Percentiles rank a stretch among this genome's conserved stretches.
Evolutionary conservation across 2,888 invertebrate genomes (phyloP).

Genomic region (Ferdinandea cuprea): DNA sequence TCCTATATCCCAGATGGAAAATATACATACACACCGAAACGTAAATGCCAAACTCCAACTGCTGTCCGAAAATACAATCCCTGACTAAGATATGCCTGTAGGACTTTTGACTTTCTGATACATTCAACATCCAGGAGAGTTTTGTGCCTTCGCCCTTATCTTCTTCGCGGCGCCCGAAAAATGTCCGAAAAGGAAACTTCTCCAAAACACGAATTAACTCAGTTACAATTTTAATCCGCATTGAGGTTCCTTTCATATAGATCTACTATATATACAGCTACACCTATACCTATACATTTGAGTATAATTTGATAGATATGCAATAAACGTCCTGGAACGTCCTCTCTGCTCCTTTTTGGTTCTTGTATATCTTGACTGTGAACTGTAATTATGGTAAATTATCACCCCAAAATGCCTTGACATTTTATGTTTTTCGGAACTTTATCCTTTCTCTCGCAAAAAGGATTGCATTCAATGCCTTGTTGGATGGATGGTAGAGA

Average conservation of each 20-base stretch:
- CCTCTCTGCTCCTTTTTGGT: slow-evolving; percentile 10
- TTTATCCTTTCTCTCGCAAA: slow-evolving; percentile 45
- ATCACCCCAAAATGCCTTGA: slow-evolving; percentile 68
- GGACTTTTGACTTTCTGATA: slow-evolving; percentile 70
- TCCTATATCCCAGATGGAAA: slow-evolving; percentile 17
- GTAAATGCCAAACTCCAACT: neutral
- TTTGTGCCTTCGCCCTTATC: slow-evolving; percentile 30
- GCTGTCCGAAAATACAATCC: slow-evolving; percentile 41
- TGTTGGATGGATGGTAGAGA: slow-evolving; percentile 12
- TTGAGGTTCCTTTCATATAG: slow-evolving; percentile 48
- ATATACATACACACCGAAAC: neutral
- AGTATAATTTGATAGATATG: slow-evolving; percentile 68
- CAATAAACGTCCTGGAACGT: slow-evolving; percentile 62
- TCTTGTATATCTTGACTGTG: slow-evolving; percentile 35
- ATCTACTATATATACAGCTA: neutral
- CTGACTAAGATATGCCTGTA: slow-evolving; percentile 66
- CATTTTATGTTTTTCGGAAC: slow-evolving; percentile 63
- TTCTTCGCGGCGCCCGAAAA: slow-evolving; percentile 41
- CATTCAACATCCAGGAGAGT: slow-evolving; percentile 61
- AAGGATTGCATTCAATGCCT: slow-evolving; percentile 52
- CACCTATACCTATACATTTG: slow-evolving; percentile 31
- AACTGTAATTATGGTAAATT: slow-evolving; percentile 72
- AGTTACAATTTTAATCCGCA: slow-evolving; percentile 70
- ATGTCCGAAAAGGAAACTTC: slow-evolving; percentile 48
- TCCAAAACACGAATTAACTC: slow-evolving; percentile 61